These are phyloP conservation scores for Adrianichthys oophorus DNA, from an alignment of 2,797 vertebrate genomes.

Conservation along the genomic window DNA sequence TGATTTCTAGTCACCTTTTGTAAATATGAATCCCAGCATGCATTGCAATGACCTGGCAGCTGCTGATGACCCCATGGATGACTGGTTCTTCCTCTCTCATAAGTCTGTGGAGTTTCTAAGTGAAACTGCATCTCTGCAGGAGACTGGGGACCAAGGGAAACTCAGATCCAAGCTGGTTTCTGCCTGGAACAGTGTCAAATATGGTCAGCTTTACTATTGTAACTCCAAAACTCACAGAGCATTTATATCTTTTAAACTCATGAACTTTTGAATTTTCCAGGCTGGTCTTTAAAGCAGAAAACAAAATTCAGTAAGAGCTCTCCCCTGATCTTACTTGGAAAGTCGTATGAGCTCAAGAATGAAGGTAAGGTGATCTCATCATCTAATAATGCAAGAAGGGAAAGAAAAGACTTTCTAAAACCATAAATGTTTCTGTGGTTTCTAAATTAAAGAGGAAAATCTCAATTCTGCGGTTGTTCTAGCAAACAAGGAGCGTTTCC, in stretches of 20 bases:
- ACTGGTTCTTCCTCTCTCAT: conserved; percentile 63
- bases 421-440: neutral
- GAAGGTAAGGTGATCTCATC: conserved; percentile 67
- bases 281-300: conserved; percentile 84
- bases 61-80: conserved; percentile 56
- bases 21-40: conserved; percentile 52
- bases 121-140: conserved; percentile 16
- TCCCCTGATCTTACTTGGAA: conserved; percentile 83
- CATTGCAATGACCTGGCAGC: conserved; percentile 56
- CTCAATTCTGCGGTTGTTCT: conserved; percentile 13
- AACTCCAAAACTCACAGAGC: neutral
- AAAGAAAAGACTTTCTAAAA: neutral
- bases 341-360: conserved; percentile 74
- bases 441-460: neutral
- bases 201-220: conserved; percentile 70
- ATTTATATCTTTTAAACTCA: neutral
- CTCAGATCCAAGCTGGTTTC: conserved; percentile 84
- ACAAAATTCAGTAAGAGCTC: conserved; percentile 84
- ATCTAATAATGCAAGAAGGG: no score
- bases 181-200: conserved; percentile 90
- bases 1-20: conserved; percentile 10
- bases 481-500: conserved; percentile 82
- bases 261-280: conserved; percentile 53
- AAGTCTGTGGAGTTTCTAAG: conserved; percentile 20
- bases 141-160: conserved; percentile 77